phyloP scores from a whole-genome alignment of 2,888 invertebrate genomes.

The Bellardia pandia region DNA sequence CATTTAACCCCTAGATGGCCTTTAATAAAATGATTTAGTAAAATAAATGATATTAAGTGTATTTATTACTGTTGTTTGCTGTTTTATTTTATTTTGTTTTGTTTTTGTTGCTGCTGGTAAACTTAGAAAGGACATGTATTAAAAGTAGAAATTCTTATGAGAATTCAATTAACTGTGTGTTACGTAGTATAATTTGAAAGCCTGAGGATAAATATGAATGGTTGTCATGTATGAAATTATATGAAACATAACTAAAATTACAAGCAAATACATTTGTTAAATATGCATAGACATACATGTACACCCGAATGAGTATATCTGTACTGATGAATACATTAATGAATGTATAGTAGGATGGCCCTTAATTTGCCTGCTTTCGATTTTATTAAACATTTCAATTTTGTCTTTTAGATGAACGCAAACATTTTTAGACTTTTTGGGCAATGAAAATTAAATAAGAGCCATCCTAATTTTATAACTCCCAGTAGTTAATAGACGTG shows the following conservation, averaged over 20 bases:
- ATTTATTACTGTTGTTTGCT: slow-evolving; percentile 5
- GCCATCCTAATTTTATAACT: not conserved
- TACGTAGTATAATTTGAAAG: slow-evolving; percentile 28
- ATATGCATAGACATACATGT: not conserved
- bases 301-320: no score
- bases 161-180: slow-evolving; percentile 37
- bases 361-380: no score
- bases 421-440: no score
- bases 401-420: no score
- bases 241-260: not conserved
- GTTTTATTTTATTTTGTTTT: not conserved
- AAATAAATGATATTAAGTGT: slow-evolving; percentile 13
- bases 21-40: slow-evolving; percentile 4
- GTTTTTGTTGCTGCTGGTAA: not conserved
- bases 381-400: no score
- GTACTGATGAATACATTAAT: no score
- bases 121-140: slow-evolving; percentile 3
- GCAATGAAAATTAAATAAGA: no score
- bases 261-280: not conserved
- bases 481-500: not conserved
- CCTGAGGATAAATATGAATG: slow-evolving; percentile 35
- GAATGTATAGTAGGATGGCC: no score
- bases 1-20: slow-evolving; percentile 8
- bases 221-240: slow-evolving; percentile 27
- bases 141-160: slow-evolving; percentile 26